Conservation (phyloP, 2,888 invertebrate species). For the Frankliniella intonsa region DNA sequence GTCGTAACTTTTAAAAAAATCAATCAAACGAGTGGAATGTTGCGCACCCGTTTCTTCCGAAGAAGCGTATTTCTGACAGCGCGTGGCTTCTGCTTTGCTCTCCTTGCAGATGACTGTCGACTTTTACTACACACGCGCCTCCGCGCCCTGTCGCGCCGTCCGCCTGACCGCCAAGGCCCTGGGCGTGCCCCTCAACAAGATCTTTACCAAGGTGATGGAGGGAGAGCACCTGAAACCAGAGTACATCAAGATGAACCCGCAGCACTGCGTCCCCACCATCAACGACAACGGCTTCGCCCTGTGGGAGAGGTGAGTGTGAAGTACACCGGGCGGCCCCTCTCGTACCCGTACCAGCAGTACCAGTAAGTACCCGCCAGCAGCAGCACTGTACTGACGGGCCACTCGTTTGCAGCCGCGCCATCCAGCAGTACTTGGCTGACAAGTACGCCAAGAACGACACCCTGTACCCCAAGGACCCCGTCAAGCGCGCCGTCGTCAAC, state of each 20-base stretch:
- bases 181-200: slow-evolving; percentile 62
- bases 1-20: no score
- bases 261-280: slow-evolving; percentile 78
- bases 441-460: slow-evolving; percentile 73
- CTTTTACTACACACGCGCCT: slow-evolving; percentile 60
- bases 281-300: slow-evolving; percentile 75
- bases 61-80: background rate
- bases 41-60: no score
- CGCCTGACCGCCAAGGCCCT: slow-evolving; percentile 61
- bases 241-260: slow-evolving; percentile 72
- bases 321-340: background rate
- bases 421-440: slow-evolving; percentile 71
- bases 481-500: slow-evolving; percentile 70
- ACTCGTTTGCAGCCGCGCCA: slow-evolving; percentile 59
- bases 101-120: slow-evolving; percentile 53
- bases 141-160: slow-evolving; percentile 63
- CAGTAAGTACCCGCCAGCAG: background rate
- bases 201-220: slow-evolving; percentile 54
- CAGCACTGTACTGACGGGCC: background rate
- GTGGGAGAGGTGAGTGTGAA: slow-evolving; percentile 63
- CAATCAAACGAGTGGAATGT: no score
- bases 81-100: slow-evolving; percentile 25
- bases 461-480: slow-evolving; percentile 72
- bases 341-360: background rate
- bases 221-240: slow-evolving; percentile 66